phyloP scores from a whole-genome alignment of 2,797 vertebrate species.

The Lophotriccus pileatus region DNA sequence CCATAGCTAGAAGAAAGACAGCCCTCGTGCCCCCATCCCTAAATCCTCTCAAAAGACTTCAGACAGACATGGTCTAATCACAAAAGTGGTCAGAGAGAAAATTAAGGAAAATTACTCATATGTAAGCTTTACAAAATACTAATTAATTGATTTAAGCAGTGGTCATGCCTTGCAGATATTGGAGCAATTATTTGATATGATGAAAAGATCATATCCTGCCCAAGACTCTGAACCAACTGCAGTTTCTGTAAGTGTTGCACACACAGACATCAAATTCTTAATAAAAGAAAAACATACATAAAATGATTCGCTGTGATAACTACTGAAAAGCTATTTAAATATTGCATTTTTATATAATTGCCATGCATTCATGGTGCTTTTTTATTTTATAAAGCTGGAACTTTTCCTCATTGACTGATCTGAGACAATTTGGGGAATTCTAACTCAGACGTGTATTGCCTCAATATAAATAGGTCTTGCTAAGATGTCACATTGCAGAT shows the following conservation, averaged over 20 bases:
- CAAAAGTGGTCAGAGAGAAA: background rate
- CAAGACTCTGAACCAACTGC: background rate
- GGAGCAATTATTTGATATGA: background rate
- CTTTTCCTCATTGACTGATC: background rate
- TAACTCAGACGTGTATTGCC: background rate
- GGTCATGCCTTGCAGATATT: background rate
- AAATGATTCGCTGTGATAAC: background rate
- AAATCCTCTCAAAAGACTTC: slow-evolving; percentile 18
- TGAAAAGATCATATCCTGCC: background rate
- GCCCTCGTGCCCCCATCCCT: background rate
- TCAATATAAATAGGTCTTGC: background rate
- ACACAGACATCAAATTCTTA: background rate
- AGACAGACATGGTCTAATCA: background rate
- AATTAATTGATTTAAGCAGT: background rate
- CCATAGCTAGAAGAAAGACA: background rate
- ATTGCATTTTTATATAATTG: background rate
- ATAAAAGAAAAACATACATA: background rate
- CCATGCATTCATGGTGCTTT: background rate
- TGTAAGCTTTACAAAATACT: background rate
- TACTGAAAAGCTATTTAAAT: background rate
- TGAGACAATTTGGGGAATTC: background rate
- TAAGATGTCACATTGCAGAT: background rate
- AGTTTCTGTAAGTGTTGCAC: background rate
- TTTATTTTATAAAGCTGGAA: background rate
- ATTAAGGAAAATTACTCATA: slow-evolving; percentile 16